Conservation (phyloP, 1,140 invertebrate species). For the Maniola jurtina region DNA sequence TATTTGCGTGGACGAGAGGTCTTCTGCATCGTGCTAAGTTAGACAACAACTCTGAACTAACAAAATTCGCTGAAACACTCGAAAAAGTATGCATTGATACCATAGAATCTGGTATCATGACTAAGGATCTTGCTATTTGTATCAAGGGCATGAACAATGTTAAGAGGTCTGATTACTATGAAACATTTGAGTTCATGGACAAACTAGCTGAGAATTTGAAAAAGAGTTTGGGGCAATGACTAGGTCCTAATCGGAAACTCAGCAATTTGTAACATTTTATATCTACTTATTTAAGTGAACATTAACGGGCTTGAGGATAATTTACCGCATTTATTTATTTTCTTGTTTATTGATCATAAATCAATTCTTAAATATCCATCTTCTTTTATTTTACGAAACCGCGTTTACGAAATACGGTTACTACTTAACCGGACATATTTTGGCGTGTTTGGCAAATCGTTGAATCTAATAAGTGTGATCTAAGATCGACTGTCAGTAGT, state of each 20-base stretch:
- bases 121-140: constrained; percentile 99
- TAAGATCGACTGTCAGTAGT: too few species aligned
- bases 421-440: not conserved
- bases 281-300: constrained; percentile 34
- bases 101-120: constrained; percentile 96
- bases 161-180: constrained; percentile 92
- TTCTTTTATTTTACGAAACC: constrained; percentile 6
- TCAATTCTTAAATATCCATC: constrained; percentile 20
- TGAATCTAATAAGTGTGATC: too few species aligned
- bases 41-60: constrained; percentile 89
- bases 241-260: constrained; percentile 16
- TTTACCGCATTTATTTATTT: constrained; percentile 62
- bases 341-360: constrained; percentile 10
- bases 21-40: constrained; percentile 95
- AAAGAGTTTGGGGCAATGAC: constrained; percentile 76
- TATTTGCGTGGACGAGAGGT: constrained; percentile 98
- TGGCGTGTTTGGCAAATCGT: too few species aligned
- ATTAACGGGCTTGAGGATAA: constrained; percentile 49
- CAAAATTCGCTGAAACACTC: constrained; percentile 89
- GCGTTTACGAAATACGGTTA: too few species aligned
- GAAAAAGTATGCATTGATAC: constrained; percentile 96
- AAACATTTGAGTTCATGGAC: constrained; percentile 98
- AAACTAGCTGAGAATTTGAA: constrained; percentile 96
- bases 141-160: constrained; percentile 95
- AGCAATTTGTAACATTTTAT: constrained; percentile 56